phyloP scores from a whole-genome alignment of 2,888 invertebrate genomes.

The Notodonta ziczac region DNA sequence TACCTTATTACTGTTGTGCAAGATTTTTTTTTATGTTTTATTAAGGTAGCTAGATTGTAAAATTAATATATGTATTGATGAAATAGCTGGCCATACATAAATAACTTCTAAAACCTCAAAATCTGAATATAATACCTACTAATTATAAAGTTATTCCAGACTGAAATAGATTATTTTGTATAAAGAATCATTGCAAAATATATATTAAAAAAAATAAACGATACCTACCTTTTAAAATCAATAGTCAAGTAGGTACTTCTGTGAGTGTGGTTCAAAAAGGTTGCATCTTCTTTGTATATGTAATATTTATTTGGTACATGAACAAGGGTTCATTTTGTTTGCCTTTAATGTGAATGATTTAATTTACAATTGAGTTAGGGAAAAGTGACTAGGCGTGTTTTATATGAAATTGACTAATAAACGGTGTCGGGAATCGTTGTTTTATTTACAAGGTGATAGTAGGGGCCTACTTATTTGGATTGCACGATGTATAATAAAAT shows the following conservation, averaged over 20 bases:
- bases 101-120: background rate
- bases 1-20: background rate
- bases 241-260: no score
- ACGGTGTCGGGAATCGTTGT: conserved; percentile 47
- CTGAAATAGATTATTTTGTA: no score
- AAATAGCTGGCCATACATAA: background rate
- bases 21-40: background rate
- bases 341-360: conserved; percentile 17
- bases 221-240: no score
- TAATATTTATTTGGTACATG: background rate
- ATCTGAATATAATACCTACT: no score
- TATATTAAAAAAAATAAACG: no score
- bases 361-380: conserved; percentile 28
- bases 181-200: no score
- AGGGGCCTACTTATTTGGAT: no score
- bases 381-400: conserved; percentile 28
- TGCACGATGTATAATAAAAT: no score
- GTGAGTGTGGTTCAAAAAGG: background rate
- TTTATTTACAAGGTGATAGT: conserved; percentile 7
- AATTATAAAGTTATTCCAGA: no score
- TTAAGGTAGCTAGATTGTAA: background rate
- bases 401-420: conserved; percentile 28
- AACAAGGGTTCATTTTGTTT: conserved; percentile 3
- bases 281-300: conserved; percentile 2
- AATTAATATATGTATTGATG: no score